Evolutionary conservation across 2,888 invertebrate species (phyloP).

Genomic region (Allacma fusca): DNA sequence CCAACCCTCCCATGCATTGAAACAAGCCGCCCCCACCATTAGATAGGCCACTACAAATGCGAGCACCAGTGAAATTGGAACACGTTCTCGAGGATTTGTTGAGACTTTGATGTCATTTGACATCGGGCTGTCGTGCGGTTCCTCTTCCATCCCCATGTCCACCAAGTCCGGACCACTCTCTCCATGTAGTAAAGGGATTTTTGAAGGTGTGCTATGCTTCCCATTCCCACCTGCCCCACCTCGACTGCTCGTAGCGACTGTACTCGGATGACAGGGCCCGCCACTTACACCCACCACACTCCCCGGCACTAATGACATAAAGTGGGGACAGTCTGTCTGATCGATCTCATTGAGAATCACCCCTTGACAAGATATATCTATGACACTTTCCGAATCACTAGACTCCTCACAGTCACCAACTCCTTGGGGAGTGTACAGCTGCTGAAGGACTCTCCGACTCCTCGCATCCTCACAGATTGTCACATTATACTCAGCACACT

Average conservation of each 20-base stretch:
- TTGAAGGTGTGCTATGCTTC: conserved; percentile 76
- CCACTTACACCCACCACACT: conserved; percentile 33
- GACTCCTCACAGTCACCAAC: conserved; percentile 66
- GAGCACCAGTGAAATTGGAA: conserved; percentile 73
- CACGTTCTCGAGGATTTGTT: conserved; percentile 63
- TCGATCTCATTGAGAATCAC: conserved; percentile 28
- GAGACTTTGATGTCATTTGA: conserved; percentile 63
- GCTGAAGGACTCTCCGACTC: conserved; percentile 62
- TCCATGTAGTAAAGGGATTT: conserved; percentile 71
- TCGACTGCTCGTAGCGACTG: neutral
- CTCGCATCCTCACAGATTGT: conserved; percentile 61
- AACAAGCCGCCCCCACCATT: conserved; percentile 77
- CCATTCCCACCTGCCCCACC: neutral
- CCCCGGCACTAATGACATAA: conserved; percentile 6
- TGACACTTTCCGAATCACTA: conserved; percentile 69
- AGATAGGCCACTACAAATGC: conserved; percentile 77
- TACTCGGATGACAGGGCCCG: conserved; percentile 7
- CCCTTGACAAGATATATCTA: conserved; percentile 50
- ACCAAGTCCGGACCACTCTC: conserved; percentile 57
- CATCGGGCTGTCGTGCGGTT: conserved; percentile 27
- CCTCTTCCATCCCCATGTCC: conserved; percentile 63
- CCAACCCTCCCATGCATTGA: conserved; percentile 77
- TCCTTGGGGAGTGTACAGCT: conserved; percentile 59
- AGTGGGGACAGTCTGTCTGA: neutral
- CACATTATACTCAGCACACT: conserved; percentile 64